Evolutionary conservation across 1,140 invertebrate genomes (phyloP).

Genomic region (Drosophila novamexicana): DNA sequence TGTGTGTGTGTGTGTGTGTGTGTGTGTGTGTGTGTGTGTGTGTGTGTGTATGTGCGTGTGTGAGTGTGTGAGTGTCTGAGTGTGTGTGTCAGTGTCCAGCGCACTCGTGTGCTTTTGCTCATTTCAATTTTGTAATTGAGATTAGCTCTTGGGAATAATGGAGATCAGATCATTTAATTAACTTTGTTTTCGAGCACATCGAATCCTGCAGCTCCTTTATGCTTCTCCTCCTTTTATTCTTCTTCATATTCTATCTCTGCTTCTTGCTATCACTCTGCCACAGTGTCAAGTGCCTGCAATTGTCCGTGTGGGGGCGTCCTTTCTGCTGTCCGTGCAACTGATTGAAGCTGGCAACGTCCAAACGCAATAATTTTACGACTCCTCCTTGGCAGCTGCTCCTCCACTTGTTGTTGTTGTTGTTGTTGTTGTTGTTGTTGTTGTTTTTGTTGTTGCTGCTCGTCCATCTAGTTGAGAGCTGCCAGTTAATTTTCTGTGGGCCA

Average conservation of each 20-base stretch:
- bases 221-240: neutral
- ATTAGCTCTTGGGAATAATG: conserved; percentile 83
- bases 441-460: neutral
- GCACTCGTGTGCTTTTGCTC: conserved; percentile 54
- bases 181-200: conserved; percentile 79
- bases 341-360: conserved; percentile 58
- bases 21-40: neutral
- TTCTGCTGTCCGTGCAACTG: conserved; percentile 38
- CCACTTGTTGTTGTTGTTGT: neutral
- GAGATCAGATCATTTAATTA: conserved; percentile 84
- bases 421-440: neutral
- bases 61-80: neutral
- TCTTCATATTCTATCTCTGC: neutral
- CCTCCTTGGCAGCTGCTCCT: conserved; percentile 2
- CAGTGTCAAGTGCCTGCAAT: conserved; percentile 58
- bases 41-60: neutral
- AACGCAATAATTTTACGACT: conserved; percentile 67
- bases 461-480: conserved; percentile 50
- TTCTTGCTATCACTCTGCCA: conserved; percentile 15
- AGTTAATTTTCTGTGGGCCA: conserved; percentile 69
- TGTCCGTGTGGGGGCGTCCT: conserved; percentile 36
- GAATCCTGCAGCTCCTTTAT: conserved; percentile 34
- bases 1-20: neutral
- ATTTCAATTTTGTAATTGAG: conserved; percentile 84
- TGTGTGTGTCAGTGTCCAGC: conserved; percentile 13